phyloP scores from a whole-genome alignment of 2,888 invertebrate species.

The Sphaeridia pumilis region DNA sequence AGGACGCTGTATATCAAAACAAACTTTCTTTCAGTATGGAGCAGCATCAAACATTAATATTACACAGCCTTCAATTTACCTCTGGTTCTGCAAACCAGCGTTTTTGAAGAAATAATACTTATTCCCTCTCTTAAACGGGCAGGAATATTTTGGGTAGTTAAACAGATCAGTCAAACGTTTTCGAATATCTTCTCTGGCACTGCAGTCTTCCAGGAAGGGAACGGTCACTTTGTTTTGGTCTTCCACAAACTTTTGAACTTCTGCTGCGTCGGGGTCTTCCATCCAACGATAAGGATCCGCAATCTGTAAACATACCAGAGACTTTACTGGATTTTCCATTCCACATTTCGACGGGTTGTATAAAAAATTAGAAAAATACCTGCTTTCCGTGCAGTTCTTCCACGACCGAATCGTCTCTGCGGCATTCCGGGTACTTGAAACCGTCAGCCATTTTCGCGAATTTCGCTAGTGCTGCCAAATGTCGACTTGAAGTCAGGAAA shows the following conservation, averaged over 20 bases:
- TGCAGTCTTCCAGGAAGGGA: slow-evolving; percentile 68
- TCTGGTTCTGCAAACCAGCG: slow-evolving; percentile 92
- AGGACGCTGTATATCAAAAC: slow-evolving; percentile 56
- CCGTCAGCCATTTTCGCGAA: background rate
- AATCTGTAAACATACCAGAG: slow-evolving; percentile 48
- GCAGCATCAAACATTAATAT: too few relatives aligned
- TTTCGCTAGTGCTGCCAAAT: background rate
- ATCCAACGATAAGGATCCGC: slow-evolving; percentile 89
- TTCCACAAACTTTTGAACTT: slow-evolving; percentile 81
- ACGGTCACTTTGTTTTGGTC: slow-evolving; percentile 77
- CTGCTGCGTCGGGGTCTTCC: slow-evolving; percentile 84
- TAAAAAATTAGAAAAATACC: background rate
- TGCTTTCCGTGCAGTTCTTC: slow-evolving; percentile 28
- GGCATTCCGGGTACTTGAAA: slow-evolving; percentile 23
- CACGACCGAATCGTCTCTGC: slow-evolving; percentile 23
- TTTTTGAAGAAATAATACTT: slow-evolving; percentile 87
- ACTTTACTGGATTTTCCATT: too few relatives aligned
- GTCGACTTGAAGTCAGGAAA: background rate
- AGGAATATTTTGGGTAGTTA: slow-evolving; percentile 93
- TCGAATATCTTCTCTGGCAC: slow-evolving; percentile 59
- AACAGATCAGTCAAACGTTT: slow-evolving; percentile 74
- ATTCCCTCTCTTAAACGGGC: slow-evolving; percentile 68
- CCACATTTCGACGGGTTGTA: background rate
- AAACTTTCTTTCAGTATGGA: too few relatives aligned
- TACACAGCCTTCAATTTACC: slow-evolving; percentile 44